Conservation (phyloP, 2,888 invertebrate genomes). For the Idaea biselata region DNA sequence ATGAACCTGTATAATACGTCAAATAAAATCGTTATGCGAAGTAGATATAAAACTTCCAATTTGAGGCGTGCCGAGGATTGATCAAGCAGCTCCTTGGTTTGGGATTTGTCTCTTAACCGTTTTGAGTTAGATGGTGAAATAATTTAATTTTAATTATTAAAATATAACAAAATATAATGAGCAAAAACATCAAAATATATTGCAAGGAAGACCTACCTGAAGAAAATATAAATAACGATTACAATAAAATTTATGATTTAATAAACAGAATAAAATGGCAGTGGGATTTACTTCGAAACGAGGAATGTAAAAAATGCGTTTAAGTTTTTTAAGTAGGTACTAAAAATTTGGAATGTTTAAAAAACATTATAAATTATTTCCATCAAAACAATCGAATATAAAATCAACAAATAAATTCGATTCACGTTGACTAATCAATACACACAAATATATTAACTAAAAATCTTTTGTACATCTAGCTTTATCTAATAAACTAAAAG, state of each 20-base stretch:
- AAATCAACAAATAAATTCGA: constrained; percentile 1
- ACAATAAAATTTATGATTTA: not conserved
- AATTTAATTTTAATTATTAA: too few species aligned
- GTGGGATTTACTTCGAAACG: not conserved
- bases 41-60: too few species aligned
- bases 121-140: not conserved
- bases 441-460: not conserved
- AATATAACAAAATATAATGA: too few species aligned
- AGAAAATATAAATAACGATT: not conserved
- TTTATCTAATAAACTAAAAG: constrained; percentile 4
- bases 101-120: too few species aligned
- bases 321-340: not conserved
- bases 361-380: constrained; percentile 8
- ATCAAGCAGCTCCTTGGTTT: too few species aligned
- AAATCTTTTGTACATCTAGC: not conserved
- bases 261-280: not conserved
- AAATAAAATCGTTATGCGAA: too few species aligned
- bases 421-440: not conserved
- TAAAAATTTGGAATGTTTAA: not conserved
- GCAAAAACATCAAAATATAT: too few species aligned
- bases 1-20: too few species aligned
- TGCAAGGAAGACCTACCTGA: not conserved
- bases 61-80: too few species aligned
- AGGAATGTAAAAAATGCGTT: not conserved
- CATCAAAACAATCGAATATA: not conserved